A percentile compares a stretch with the other conserved stretches of the same genome.
Conservation (phyloP, 2,797 vertebrate species). For the Odontamblyopus lacepedii region DNA sequence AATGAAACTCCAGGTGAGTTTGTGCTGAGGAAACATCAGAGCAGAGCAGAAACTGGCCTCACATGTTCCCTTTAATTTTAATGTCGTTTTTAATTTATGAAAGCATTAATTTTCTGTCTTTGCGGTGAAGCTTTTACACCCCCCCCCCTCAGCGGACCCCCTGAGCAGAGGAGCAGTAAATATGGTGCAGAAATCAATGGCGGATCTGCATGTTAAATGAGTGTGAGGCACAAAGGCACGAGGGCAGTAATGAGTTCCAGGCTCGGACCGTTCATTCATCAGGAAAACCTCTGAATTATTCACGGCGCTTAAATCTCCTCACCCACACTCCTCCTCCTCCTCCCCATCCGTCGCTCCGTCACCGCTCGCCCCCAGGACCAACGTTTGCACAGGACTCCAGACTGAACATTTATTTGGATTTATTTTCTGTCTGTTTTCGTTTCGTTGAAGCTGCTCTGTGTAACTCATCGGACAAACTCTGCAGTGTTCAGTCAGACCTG, state of each 20-base stretch:
- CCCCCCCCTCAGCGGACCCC: not conserved
- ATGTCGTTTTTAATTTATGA: too few relatives aligned
- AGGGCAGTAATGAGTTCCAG: conserved; percentile 25
- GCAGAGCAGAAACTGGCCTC: too few relatives aligned
- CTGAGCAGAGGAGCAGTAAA: not conserved
- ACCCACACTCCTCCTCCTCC: conserved; percentile 26
- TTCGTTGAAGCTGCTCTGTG: too few relatives aligned
- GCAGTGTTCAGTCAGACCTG: too few relatives aligned
- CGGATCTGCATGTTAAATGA: not conserved
- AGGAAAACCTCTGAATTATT: conserved; percentile 42
- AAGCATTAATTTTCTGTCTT: not conserved
- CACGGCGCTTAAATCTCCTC: conserved; percentile 23
- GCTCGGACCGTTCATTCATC: conserved; percentile 19
- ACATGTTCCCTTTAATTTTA: too few relatives aligned
- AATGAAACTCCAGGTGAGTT: too few relatives aligned
- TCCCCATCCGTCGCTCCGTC: conserved; percentile 9
- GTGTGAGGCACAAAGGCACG: conserved; percentile 14
- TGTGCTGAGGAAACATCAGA: too few relatives aligned
- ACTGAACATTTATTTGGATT: too few relatives aligned
- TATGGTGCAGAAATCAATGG: conserved; percentile 11
- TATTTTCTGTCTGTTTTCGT: too few relatives aligned
- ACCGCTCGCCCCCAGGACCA: too few relatives aligned
- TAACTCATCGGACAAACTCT: too few relatives aligned
- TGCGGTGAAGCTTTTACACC: not conserved
- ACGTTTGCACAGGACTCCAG: too few relatives aligned